These are phyloP conservation scores for Hylaeus anthracinus DNA, from an alignment of 1,140 invertebrate species.

Conservation along the genomic window DNA sequence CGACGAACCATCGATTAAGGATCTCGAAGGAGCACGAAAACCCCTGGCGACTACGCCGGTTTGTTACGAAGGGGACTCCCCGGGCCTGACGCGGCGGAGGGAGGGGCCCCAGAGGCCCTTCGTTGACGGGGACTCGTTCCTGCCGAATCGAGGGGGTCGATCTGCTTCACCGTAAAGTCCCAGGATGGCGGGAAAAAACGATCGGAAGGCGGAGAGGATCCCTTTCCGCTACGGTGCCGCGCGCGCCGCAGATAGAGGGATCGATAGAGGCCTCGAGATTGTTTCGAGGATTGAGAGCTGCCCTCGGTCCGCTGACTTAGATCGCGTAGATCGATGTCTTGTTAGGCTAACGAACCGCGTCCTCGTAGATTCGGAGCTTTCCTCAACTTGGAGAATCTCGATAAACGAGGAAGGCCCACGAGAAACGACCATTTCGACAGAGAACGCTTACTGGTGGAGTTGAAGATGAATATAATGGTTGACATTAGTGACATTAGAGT, in stretches of 20 bases:
- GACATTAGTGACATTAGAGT: no score
- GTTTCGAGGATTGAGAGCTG: constrained; percentile 35
- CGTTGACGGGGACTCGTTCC: constrained; percentile 61
- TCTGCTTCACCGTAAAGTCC: constrained; percentile 55
- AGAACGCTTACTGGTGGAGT: no score
- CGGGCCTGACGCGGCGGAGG: no score
- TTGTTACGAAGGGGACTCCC: constrained; percentile 30
- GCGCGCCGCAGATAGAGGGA: constrained; percentile 49
- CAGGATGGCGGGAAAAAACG: constrained; percentile 54
- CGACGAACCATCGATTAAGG: constrained; percentile 63
- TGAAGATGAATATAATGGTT: no score
- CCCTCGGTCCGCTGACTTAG: constrained; percentile 5
- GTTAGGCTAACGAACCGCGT: constrained; percentile 36
- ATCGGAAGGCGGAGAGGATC: constrained; percentile 1
- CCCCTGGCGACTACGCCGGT: constrained; percentile 31
- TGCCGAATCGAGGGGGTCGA: constrained; percentile 61
- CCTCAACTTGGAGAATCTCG: no score
- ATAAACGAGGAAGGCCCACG: no score
- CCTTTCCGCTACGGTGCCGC: neutral
- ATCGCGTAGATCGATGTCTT: constrained; percentile 40
- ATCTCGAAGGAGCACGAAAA: constrained; percentile 53
- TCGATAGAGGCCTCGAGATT: constrained; percentile 48
- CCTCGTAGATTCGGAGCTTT: neutral
- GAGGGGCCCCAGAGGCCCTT: neutral
- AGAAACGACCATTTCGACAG: no score